Evolutionary conservation across 2,797 vertebrate genomes (phyloP), one percentile per base, ranked within the genome.

Genomic region (Rhinoraja longicauda): DNA sequence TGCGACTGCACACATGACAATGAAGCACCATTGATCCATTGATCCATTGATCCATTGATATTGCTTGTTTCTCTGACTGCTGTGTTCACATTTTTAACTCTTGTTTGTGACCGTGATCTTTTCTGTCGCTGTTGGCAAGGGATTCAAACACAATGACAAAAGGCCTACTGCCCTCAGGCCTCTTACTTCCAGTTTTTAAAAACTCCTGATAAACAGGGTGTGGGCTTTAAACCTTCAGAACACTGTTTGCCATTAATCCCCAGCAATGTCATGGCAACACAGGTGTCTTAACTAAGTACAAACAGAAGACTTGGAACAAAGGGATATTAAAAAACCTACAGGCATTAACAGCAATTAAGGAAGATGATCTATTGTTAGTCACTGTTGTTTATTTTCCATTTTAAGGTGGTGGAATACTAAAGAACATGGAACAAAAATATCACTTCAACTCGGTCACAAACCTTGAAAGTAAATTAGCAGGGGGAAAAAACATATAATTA

Each of bases 241-340:
- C 84, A 88, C 19, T 88, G 59, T 67, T 86, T 64, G 57, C 13
- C 81, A 29, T 4, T 59, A 67, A 36, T 64, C n/a, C n/a, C 17
- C n/a, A 64, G 17, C 59, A 88, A 67, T 67, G n/a, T 67, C 84
- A 88, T 88, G 59, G 59, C 84, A 88, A 88, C 59, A 62, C 59
- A 88, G 59, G 62, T 88, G 59, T 67, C 36, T 88, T 21, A 88
- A 88, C n/a, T 9, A 88, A 21, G 62, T 88, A 62, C 32, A n/a
- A 67, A 88, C 9, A 88, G 84, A 36, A 17, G 59, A 88, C 9
- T 19, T 32, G 67, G 84, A 67, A 67, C 84, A 88, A 67, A 88
- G n/a, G 84, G 67, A 9, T 67, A 36, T 21, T n/a, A n/a, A 36
- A 36, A 88, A 88, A 64, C 62, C n/a, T 67, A n/a, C n/a, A 88